A percentile compares a stretch with the other conserved stretches of the same genome.
phyloP scores from a whole-genome alignment of 2,888 invertebrate species.

The Merodon equestris region DNA sequence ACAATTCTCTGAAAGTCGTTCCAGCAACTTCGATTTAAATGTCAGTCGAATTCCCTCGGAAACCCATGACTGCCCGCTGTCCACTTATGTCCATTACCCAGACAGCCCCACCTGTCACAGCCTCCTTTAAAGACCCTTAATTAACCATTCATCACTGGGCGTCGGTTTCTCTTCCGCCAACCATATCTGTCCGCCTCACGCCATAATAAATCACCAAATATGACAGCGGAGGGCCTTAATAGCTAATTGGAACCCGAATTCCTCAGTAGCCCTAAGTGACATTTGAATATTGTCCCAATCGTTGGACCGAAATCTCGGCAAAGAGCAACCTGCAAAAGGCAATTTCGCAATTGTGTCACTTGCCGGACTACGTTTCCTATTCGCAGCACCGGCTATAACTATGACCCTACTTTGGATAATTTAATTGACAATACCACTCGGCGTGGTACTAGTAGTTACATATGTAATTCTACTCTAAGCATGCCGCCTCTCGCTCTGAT shows the following conservation, averaged over 20 bases:
- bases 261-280: constrained; percentile 51
- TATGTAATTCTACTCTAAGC: constrained; percentile 19
- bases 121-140: constrained; percentile 29
- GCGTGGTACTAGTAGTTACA: constrained; percentile 13
- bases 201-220: constrained; percentile 62
- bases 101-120: no score
- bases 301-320: constrained; percentile 31
- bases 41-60: constrained; percentile 11
- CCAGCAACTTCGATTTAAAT: constrained; percentile 1
- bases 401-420: constrained; percentile 66
- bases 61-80: constrained; percentile 26
- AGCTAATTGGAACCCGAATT: constrained; percentile 49
- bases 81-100: constrained; percentile 41
- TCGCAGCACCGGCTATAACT: constrained; percentile 10
- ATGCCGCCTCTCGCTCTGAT: not conserved
- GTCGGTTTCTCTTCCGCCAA: not conserved
- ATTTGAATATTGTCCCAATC: constrained; percentile 62
- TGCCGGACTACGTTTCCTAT: constrained; percentile 45
- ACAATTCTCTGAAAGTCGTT: constrained; percentile 7
- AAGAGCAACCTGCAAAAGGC: constrained; percentile 21
- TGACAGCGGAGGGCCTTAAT: constrained; percentile 54
- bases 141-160: constrained; percentile 20
- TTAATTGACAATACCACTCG: constrained; percentile 54
- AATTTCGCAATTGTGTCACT: constrained; percentile 53
- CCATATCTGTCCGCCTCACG: constrained; percentile 7